Percentiles rank a stretch among this genome's conserved stretches.
Conservation (phyloP, 92 coral and sea anemone genomes). For the Phenganax subtilis region DNA sequence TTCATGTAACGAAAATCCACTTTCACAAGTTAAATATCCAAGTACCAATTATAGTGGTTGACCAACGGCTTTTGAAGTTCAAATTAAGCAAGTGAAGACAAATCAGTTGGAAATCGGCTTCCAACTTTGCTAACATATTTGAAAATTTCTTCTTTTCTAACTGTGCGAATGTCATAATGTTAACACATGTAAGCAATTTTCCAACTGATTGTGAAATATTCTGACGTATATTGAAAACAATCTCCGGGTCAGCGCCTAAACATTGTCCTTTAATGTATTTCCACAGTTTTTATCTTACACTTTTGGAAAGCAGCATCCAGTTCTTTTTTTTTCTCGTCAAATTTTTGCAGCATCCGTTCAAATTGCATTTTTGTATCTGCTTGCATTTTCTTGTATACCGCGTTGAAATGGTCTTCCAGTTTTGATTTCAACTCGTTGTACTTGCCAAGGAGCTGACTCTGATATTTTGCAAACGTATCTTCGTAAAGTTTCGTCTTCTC, state of each 20-base stretch:
- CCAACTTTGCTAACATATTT: too few relatives aligned
- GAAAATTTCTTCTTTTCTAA: too few relatives aligned
- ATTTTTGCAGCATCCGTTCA: constrained; percentile 19
- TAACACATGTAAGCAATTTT: too few relatives aligned
- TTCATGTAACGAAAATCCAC: too few relatives aligned
- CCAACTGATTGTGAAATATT: too few relatives aligned
- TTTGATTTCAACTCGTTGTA: constrained; percentile 6
- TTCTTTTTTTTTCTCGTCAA: constrained; percentile 21
- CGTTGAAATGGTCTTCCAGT: constrained; percentile 30
- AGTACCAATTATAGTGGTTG: too few relatives aligned
- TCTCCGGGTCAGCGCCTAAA: background rate
- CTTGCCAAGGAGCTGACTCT: constrained; percentile 32
- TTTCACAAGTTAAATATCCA: too few relatives aligned
- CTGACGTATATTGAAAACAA: background rate
- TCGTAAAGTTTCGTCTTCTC: constrained; percentile 36
- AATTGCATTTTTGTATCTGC: constrained; percentile 33
- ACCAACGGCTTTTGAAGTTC: too few relatives aligned
- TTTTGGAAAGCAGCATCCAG: constrained; percentile 27
- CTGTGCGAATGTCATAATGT: too few relatives aligned
- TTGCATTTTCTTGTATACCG: constrained; percentile 32
- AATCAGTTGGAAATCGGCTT: too few relatives aligned
- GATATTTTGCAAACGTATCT: constrained; percentile 21
- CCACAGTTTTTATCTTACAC: constrained; percentile 3
- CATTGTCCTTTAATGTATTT: background rate
- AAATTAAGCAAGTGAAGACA: too few relatives aligned